These are phyloP conservation scores for Synergus itoensis DNA, from an alignment of 2,888 invertebrate species.

Conservation along the genomic window DNA sequence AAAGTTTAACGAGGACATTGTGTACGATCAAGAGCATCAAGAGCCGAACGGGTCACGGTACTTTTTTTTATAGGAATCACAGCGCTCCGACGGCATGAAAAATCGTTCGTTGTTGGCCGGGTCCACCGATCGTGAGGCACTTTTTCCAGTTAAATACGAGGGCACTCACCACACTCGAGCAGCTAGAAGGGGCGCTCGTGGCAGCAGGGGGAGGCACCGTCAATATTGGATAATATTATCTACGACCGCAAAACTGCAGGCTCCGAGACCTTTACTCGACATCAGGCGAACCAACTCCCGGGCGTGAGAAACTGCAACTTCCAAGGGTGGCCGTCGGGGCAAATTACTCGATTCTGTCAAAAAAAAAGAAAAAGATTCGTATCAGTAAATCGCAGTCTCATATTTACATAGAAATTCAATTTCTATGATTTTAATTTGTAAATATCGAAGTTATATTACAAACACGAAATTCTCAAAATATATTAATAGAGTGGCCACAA, in stretches of 20 bases:
- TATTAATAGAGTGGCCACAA: too few species aligned
- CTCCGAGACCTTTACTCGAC: conserved; percentile 93
- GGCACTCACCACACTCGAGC: conserved; percentile 74
- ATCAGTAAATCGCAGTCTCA: not conserved
- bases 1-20: conserved; percentile 32
- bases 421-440: too few species aligned
- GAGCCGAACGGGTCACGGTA: conserved; percentile 32
- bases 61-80: conserved; percentile 54
- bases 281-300: conserved; percentile 93
- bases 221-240: conserved; percentile 89
- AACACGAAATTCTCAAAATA: too few species aligned
- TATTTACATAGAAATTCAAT: not conserved
- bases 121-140: conserved; percentile 67
- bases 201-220: conserved; percentile 76
- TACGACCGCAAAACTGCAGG: conserved; percentile 96
- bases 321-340: conserved; percentile 94
- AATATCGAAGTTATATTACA: too few species aligned
- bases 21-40: conserved; percentile 33
- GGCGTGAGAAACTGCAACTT: conserved; percentile 94
- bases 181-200: conserved; percentile 74
- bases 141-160: conserved; percentile 59
- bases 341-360: conserved; percentile 92
- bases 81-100: conserved; percentile 59
- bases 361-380: conserved; percentile 13
- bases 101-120: conserved; percentile 66